Conservation (phyloP, 2,797 vertebrate genomes). For the Bradypus variegatus region DNA sequence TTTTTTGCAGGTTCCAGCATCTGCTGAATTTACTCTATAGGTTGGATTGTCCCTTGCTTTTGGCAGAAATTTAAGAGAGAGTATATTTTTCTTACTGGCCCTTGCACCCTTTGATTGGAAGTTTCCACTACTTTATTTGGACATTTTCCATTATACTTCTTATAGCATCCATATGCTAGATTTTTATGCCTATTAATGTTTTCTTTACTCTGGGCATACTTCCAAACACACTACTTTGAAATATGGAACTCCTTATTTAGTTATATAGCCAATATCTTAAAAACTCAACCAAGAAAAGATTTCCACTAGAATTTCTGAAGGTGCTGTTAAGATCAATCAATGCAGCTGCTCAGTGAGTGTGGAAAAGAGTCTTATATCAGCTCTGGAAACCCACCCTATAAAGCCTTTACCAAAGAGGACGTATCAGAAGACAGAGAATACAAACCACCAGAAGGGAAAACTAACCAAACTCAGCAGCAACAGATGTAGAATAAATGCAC, state of each 20-base stretch:
- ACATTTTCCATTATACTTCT: constrained; percentile 65
- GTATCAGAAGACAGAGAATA: constrained; percentile 25
- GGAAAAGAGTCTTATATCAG: constrained; percentile 53
- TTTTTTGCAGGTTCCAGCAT: constrained; percentile 41
- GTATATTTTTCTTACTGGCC: constrained; percentile 60
- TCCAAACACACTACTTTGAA: constrained; percentile 67
- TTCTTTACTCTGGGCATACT: constrained; percentile 66
- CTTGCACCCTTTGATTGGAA: constrained; percentile 60
- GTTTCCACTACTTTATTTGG: constrained; percentile 66
- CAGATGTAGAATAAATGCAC: constrained; percentile 53
- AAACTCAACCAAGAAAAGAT: constrained; percentile 51
- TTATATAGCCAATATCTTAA: constrained; percentile 57
- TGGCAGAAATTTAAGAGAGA: constrained; percentile 64
- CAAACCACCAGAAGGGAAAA: constrained; percentile 47
- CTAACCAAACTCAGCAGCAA: constrained; percentile 49
- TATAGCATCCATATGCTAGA: constrained; percentile 71
- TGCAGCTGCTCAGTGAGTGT: constrained; percentile 37
- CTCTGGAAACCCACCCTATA: constrained; percentile 45
- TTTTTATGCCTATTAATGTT: constrained; percentile 68
- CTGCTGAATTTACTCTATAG: constrained; percentile 60
- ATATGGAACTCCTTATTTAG: constrained; percentile 57
- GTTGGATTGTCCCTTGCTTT: constrained; percentile 56
- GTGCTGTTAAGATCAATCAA: constrained; percentile 44
- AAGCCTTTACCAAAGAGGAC: constrained; percentile 38
- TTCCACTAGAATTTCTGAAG: constrained; percentile 56